Percentiles rank a stretch among this genome's conserved stretches.
phyloP scores from a whole-genome alignment of 1,140 invertebrate species.

The Zaprionus davidi region DNA sequence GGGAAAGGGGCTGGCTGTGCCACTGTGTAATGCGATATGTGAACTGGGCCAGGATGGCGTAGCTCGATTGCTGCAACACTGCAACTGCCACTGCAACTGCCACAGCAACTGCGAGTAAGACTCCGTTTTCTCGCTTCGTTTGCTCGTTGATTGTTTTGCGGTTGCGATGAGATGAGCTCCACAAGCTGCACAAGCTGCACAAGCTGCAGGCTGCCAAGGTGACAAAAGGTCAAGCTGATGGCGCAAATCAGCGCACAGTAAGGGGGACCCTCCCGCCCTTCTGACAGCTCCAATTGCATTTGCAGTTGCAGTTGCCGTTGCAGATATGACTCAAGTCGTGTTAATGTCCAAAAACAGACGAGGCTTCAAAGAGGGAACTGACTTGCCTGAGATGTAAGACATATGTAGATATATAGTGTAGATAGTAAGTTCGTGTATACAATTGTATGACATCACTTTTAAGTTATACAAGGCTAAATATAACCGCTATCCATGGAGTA shows the following conservation, averaged over 20 bases:
- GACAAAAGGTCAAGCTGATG: constrained; percentile 51
- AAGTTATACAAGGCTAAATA: no score
- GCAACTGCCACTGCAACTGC: constrained; percentile 32
- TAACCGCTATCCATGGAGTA: no score
- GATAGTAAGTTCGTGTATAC: no score
- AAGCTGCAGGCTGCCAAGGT: constrained; percentile 22
- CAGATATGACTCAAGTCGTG: constrained; percentile 12
- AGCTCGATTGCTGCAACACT: constrained; percentile 29
- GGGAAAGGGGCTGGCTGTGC: constrained; percentile 18
- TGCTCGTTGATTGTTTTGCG: constrained; percentile 61
- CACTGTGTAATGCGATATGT: constrained; percentile 47
- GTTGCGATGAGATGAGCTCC: constrained; percentile 22
- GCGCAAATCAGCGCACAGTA: constrained; percentile 40
- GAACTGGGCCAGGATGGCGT: constrained; percentile 43
- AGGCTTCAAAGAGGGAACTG: neutral
- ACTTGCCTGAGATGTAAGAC: no score
- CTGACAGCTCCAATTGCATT: constrained; percentile 8
- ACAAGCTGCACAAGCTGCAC: neutral
- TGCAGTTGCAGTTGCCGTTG: constrained; percentile 6
- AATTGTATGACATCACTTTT: no score
- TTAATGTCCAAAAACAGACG: constrained; percentile 4
- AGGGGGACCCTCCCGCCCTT: neutral
- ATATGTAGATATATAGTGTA: no score
- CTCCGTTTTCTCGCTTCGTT: constrained; percentile 10
- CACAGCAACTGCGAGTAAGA: neutral